These are phyloP conservation scores for Suncus etruscus DNA, from an alignment of 2,113 vertebrate genomes.

Conservation along the genomic window DNA sequence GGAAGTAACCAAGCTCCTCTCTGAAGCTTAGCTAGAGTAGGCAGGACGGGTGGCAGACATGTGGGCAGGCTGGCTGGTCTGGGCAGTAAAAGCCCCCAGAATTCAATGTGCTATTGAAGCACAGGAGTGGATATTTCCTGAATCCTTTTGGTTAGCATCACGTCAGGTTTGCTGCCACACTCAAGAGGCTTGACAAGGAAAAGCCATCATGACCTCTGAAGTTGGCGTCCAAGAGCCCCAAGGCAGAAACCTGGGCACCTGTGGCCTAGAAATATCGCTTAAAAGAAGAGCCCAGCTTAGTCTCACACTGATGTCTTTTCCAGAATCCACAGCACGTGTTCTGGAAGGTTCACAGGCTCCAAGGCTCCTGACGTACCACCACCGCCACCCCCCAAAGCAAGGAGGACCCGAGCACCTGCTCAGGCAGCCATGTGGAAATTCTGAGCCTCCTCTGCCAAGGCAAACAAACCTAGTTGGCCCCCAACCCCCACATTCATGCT, in stretches of 20 bases:
- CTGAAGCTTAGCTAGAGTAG: neutral
- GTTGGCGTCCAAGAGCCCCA: neutral
- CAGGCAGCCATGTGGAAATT: constrained; percentile 53
- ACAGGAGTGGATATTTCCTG: neutral
- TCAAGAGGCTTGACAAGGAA: neutral
- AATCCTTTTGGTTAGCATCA: neutral
- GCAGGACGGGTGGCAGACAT: neutral
- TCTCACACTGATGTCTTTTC: constrained; percentile 48
- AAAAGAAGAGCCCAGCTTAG: neutral
- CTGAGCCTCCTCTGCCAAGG: constrained; percentile 38
- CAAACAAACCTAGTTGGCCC: constrained; percentile 34
- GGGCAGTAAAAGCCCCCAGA: neutral
- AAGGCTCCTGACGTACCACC: neutral
- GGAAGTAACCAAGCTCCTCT: neutral
- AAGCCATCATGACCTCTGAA: neutral
- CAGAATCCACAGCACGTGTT: constrained; percentile 61
- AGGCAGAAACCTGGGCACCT: constrained; percentile 1
- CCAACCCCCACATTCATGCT: neutral
- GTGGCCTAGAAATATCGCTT: neutral
- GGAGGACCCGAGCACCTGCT: constrained; percentile 69
- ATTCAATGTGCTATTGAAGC: constrained; percentile 19
- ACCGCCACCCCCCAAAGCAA: neutral
- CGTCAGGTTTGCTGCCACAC: neutral
- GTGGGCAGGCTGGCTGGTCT: neutral
- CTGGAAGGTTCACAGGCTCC: constrained; percentile 61